A percentile compares a stretch with the other conserved stretches of the same genome.
Conservation (phyloP, 1,140 invertebrate genomes). For the Drosophila bifasciata region DNA sequence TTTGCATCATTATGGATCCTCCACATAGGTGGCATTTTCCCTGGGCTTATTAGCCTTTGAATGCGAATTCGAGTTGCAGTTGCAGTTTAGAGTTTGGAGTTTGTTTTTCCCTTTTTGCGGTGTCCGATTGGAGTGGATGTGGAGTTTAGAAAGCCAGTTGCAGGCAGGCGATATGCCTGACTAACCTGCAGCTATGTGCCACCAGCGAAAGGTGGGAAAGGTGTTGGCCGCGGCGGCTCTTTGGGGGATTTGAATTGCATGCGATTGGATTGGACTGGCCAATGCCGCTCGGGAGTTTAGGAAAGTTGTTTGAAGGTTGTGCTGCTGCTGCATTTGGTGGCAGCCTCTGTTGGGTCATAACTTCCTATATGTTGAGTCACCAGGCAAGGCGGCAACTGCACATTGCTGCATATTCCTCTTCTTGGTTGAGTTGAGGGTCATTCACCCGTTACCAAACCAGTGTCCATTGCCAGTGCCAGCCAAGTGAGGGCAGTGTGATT, state of each 20-base stretch:
- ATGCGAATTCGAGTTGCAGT: neutral
- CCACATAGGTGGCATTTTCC: neutral
- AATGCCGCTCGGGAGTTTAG: slow-evolving; percentile 24
- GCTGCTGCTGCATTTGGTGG: neutral
- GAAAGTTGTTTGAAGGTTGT: slow-evolving; percentile 78
- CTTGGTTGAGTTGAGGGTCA: slow-evolving; percentile 24
- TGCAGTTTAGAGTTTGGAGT: slow-evolving; percentile 14
- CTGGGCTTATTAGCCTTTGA: slow-evolving; percentile 60
- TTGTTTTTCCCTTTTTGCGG: slow-evolving; percentile 31
- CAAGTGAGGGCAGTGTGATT: neutral
- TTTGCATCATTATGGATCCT: neutral
- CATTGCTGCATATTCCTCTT: neutral
- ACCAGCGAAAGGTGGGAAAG: slow-evolving; percentile 73
- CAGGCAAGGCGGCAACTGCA: neutral
- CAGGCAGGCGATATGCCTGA: slow-evolving; percentile 64
- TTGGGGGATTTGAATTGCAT: slow-evolving; percentile 42
- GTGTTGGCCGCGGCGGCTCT: slow-evolving; percentile 46
- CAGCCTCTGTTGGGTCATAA: slow-evolving; percentile 49
- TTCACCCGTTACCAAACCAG: no score
- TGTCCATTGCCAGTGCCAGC: neutral
- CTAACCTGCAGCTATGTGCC: slow-evolving; percentile 73
- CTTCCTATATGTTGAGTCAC: slow-evolving; percentile 30
- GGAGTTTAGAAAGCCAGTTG: slow-evolving; percentile 44
- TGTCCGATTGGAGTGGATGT: neutral
- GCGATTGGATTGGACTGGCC: slow-evolving; percentile 25